Base-by-base conservation (phyloP, 2,888 invertebrate genomes). In the Seira sanloemensis region DNA sequence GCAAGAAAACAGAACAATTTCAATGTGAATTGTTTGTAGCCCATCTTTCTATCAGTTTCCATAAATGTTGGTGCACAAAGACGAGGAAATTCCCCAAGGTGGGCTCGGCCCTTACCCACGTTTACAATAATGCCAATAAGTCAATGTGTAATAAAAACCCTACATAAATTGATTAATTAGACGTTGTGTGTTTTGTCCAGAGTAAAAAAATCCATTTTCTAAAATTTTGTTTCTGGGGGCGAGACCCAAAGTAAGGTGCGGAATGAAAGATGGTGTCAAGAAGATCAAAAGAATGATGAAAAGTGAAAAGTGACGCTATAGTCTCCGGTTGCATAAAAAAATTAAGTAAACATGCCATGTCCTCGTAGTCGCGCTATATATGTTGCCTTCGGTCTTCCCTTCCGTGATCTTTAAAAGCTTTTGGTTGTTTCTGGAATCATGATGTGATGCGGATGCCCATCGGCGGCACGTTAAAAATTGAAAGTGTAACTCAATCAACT, bases 401-500 rank as follows among this genome's bases (percentile, higher is more conserved):
- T n/a, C n/a, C n/a, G n/a, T 37, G 37, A 5, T 37, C 37, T 37
- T 5, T 9, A 37, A 37, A 37, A 37, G 37, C 37, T 37, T 37
- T 37, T 12, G 7, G 37, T 37, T 37, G 5, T 12, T 12, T 37
- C 5, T 9, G 37, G 37, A 9, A 9, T 37, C 37, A 9, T 37
- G 37, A 37, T 9, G 12, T 37, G 37, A 12, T 37, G 37, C 37
- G 37, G 37, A 12, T 37, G 12, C 5, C n/a, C n/a, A n/a, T n/a
- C n/a, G n/a, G n/a, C n/a, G n/a, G n/a, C n/a, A n/a, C n/a, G 37
- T n/a, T n/a, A 37, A 37, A 37, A 37, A 37, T 62, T 12, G n/a
- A 5, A 62, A 18, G 4, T 5, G n/a, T 85, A 85, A 85, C 82
- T 78, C 82, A 85, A 85, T 85, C 82, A 85, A 82, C 82, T 82